Evolutionary conservation across 2,113 vertebrate genomes (phyloP), one percentile per base, ranked within the genome.

Genomic region (Anser cygnoides): DNA sequence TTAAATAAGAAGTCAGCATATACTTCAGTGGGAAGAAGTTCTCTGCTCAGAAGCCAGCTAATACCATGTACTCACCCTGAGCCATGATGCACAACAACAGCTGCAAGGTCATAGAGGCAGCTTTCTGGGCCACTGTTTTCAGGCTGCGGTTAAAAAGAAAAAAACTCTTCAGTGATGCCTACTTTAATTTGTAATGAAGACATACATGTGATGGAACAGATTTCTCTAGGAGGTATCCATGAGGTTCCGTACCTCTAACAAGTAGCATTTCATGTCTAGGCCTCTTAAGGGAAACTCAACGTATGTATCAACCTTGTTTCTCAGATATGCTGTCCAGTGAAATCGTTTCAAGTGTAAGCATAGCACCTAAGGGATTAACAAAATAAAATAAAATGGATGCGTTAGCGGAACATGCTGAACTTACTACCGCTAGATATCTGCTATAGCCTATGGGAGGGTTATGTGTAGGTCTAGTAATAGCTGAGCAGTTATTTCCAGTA

Each of bases 281-380:
- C 98, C 98, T 96, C 97, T 97, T 90, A 99, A 97, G 21, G 99
- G 99, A 95, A 99, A 99, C 67, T 99, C 99, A 78, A 99, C 99
- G 4, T 99, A 99, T 0, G 99, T 99, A 81, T 99, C 99, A 65
- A 99, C 98, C 96, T 99, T 99, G 97, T 99, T 99, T 88, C 99
- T 98, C 96, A 99, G 98, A 98, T 99, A 99, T 3, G 99, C 99
- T 37, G 99, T 99, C 99, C 99, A 99, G 92, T 99, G 99, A 96
- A 99, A 99, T 92, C 99, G 98, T 92, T 99, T 99, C 93, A 99
- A 98, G 97, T 99, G 99, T 97, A 99, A 98, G 98, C 99, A 99
- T 76, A 99, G 98, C 96, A 99, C 99, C 99, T 99, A 35, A 4
- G 35, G 87, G n/a, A 67, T 33, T 4, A 81, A 63, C 11, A n/a